A percentile compares a stretch with the other conserved stretches of the same genome.
Conservation (phyloP, 2,113 vertebrate genomes). For the Emberiza fucata region DNA sequence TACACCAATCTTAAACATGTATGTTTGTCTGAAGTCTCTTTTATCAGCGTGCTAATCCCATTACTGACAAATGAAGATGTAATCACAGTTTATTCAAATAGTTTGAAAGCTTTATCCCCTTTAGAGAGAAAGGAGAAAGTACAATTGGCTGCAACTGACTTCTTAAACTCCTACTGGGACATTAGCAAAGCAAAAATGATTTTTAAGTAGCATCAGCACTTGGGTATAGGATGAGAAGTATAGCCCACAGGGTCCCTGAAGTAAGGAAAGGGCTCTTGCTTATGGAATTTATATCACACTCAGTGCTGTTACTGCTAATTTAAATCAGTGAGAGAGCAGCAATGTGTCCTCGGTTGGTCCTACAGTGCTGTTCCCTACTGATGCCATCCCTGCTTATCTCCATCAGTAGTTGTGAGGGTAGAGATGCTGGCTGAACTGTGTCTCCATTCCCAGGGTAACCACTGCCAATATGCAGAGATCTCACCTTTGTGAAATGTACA, state of each 20-base stretch:
- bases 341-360: background rate
- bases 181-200: slow-evolving; percentile 2
- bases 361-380: background rate
- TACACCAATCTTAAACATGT: slow-evolving; percentile 77
- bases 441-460: background rate
- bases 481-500: background rate
- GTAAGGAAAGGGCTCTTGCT: background rate
- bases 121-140: slow-evolving; percentile 67
- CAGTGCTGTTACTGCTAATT: background rate
- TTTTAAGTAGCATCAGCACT: background rate
- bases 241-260: background rate
- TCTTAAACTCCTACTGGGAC: slow-evolving; percentile 63
- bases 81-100: slow-evolving; percentile 77
- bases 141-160: slow-evolving; percentile 73
- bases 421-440: background rate
- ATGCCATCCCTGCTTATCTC: background rate
- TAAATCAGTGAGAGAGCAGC: background rate
- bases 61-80: slow-evolving; percentile 89
- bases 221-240: background rate
- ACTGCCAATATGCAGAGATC: background rate
- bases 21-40: slow-evolving; percentile 71
- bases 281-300: background rate
- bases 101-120: slow-evolving; percentile 73
- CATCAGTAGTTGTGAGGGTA: background rate
- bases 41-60: slow-evolving; percentile 83